phyloP scores from a whole-genome alignment of 30 jellyfish, hydroid and myxozoan species.

The Mastigias papua region DNA sequence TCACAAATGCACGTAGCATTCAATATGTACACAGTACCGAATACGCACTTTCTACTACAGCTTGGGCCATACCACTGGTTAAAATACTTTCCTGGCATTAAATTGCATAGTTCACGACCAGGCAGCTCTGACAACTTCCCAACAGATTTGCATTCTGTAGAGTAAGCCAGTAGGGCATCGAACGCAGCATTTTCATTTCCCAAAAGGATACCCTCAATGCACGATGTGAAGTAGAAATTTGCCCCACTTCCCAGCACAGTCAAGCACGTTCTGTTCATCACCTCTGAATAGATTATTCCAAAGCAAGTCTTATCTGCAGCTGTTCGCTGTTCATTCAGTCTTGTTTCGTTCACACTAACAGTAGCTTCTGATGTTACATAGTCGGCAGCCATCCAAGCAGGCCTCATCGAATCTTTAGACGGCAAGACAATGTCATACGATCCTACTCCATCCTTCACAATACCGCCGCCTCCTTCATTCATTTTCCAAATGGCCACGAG shows the following conservation, averaged over 20 bases:
- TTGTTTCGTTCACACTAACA: constrained; percentile 13
- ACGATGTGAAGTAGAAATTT: constrained; percentile 21
- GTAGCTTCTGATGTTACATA: constrained; percentile 9
- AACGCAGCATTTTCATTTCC: constrained; percentile 14
- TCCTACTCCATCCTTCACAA: constrained; percentile 41
- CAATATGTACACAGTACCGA: constrained; percentile 21
- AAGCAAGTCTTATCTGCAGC: constrained; percentile 44
- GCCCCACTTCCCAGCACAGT: constrained; percentile 20
- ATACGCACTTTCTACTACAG: constrained; percentile 51
- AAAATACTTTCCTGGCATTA: constrained; percentile 55
- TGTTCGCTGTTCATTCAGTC: background rate
- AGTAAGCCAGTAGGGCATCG: constrained; percentile 58
- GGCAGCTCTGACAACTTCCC: constrained; percentile 46
- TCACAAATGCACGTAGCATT: constrained; percentile 48
- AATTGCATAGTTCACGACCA: constrained; percentile 65
- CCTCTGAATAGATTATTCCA: constrained; percentile 41
- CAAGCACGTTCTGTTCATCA: constrained; percentile 48
- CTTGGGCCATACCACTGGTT: constrained; percentile 46
- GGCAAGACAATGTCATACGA: constrained; percentile 36
- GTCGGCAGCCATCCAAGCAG: constrained; percentile 65
- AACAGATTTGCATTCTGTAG: constrained; percentile 61
- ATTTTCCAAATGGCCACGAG: constrained; percentile 71
- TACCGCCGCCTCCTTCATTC: constrained; percentile 68
- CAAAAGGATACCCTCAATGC: constrained; percentile 21
- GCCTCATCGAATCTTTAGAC: constrained; percentile 16